These are phyloP conservation scores for Pristionchus entomophagus DNA, from an alignment of 2,888 invertebrate genomes.

Conservation along the genomic window DNA sequence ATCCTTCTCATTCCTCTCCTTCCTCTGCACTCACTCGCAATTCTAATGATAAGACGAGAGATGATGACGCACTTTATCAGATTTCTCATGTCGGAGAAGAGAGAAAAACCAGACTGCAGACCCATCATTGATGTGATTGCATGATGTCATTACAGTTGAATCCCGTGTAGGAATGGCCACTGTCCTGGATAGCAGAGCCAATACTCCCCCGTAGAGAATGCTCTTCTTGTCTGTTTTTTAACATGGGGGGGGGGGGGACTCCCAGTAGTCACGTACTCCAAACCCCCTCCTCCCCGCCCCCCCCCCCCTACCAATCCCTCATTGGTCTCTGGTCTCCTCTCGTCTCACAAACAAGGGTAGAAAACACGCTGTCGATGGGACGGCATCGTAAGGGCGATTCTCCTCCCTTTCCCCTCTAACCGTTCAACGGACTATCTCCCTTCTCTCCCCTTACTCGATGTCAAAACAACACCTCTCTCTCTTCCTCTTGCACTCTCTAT, in stretches of 20 bases:
- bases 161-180: not conserved
- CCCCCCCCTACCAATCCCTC: not conserved
- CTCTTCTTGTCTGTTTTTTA: no score
- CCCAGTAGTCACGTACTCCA: no score
- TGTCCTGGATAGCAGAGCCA: no score
- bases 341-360: not conserved
- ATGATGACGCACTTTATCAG: not conserved
- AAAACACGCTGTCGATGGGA: conserved; percentile 8
- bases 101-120: not conserved
- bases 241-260: not conserved
- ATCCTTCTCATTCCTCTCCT: not conserved
- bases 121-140: not conserved
- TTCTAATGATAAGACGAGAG: not conserved
- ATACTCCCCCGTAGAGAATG: no score
- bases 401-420: not conserved
- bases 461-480: not conserved
- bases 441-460: not conserved
- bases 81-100: not conserved
- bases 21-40: conserved; percentile 2
- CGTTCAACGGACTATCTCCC: not conserved
- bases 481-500: not conserved
- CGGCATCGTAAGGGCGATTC: not conserved
- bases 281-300: no score
- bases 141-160: not conserved
- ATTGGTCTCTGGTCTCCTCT: not conserved